phyloP scores from a whole-genome alignment of 1,140 invertebrate species.

The Hyles vespertilio region DNA sequence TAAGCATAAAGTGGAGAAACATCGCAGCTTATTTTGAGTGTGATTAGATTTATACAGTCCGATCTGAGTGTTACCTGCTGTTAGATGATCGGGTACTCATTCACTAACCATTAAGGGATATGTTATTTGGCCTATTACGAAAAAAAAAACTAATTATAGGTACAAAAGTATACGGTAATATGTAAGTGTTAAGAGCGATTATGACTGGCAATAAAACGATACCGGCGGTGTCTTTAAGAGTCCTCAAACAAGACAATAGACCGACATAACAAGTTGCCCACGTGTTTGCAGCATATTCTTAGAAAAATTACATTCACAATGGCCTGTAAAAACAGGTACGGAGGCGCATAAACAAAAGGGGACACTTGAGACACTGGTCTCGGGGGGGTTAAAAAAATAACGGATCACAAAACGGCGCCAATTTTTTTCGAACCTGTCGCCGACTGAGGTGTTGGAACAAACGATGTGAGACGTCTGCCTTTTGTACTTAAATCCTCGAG shows the following conservation, averaged over 20 bases:
- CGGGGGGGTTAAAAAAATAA: constrained; percentile 31
- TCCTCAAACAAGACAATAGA: constrained; percentile 34
- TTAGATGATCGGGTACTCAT: no score
- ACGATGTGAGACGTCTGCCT: constrained; percentile 63
- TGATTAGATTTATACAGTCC: no score
- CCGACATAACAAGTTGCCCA: constrained; percentile 22
- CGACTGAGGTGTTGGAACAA: constrained; percentile 57
- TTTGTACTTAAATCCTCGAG: constrained; percentile 46
- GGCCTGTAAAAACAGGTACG: constrained; percentile 42
- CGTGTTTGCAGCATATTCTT: constrained; percentile 49
- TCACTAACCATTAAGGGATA: no score
- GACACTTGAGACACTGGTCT: constrained; percentile 19
- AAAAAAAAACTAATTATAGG: no score
- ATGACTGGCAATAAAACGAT: background rate
- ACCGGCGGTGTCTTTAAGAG: constrained; percentile 24
- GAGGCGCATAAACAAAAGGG: constrained; percentile 5
- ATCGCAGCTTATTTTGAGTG: no score
- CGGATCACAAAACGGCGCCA: constrained; percentile 60
- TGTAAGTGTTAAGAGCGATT: no score
- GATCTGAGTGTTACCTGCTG: no score
- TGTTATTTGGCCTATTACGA: no score
- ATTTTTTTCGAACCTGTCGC: constrained; percentile 51
- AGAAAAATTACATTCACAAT: constrained; percentile 43
- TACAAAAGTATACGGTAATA: no score
- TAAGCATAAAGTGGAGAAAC: no score